Evolutionary conservation across 2,888 invertebrate species (phyloP).

Genomic region (Kuschelorhynchus macadamiae): DNA sequence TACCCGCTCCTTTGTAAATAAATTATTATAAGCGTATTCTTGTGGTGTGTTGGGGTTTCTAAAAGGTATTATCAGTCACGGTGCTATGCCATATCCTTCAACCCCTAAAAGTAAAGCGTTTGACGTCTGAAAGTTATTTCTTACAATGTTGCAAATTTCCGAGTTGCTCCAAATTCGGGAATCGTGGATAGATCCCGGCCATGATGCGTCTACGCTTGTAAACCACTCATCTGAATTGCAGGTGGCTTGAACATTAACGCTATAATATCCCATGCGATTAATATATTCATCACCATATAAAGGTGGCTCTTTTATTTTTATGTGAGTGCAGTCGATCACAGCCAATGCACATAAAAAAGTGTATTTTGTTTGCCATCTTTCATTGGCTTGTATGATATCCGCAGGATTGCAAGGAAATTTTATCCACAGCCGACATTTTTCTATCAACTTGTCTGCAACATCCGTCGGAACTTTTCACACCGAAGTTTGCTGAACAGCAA

Average conservation of each 20-base stretch:
- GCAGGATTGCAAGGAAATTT: no score
- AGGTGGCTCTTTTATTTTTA: not conserved
- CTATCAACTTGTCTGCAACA: no score
- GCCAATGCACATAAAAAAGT: no score
- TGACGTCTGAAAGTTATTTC: not conserved
- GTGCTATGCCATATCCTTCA: constrained; percentile 51
- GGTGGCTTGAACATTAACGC: constrained; percentile 39
- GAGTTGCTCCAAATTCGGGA: constrained; percentile 46
- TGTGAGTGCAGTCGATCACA: not conserved
- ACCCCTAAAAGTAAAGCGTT: constrained; percentile 46
- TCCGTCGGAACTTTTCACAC: no score
- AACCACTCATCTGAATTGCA: constrained; percentile 43
- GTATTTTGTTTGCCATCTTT: no score
- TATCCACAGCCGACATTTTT: no score
- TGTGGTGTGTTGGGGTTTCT: constrained; percentile 44
- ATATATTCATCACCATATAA: constrained; percentile 35
- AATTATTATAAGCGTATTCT: constrained; percentile 42
- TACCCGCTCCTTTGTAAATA: constrained; percentile 8
- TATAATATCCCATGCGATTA: constrained; percentile 43
- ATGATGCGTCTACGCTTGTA: constrained; percentile 46
- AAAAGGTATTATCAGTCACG: constrained; percentile 50
- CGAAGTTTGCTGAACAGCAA: no score
- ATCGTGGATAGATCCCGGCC: constrained; percentile 42
- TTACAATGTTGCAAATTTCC: not conserved
- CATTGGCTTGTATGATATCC: no score